Base-by-base conservation (phyloP, 2,888 invertebrate genomes). In the Imbricaverruca yamaguchii region DNA sequence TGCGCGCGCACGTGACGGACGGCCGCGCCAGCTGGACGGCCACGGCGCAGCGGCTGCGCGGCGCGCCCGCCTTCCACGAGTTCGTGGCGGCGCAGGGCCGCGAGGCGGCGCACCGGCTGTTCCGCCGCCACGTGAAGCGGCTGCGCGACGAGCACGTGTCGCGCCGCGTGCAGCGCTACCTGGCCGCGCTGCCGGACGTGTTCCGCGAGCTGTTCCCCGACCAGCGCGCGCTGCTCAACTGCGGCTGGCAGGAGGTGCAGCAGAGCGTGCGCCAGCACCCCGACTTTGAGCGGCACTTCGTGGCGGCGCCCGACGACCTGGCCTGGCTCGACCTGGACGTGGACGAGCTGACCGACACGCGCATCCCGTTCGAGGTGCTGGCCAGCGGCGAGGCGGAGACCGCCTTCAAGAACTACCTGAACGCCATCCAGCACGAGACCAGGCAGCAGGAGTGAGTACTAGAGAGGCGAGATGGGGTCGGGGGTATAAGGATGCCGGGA, bases 251-350 rank as follows among this genome's bases (percentile, higher is more conserved):
- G 81, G 91, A 92, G 85, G 93, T 96, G 82, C 92, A 94, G 84
- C 92, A 93, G 83, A 93, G 94, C 87, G 90, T 98, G 84, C 92
- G 94, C 84, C 91, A 92, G 81, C 97, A 98, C 88, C 93, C 95
- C n/a, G 94, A 97, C 87, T 98, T 96, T 89, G 92, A 93, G 82
- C 92, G 93, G 86, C 95, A 95, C 90, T 98, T 97, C 89, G 94
- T 95, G 85, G 79, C 56, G 86, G 92, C 92, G 85, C 92, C 92
- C 81, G 92, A 93, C 85, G 92, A 92, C 85, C 92, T 90, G 85
- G 91, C 92, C 80, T 95, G 93, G 94, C 87, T 91, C 84, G 91
- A 91, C 87, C 89, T 91, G 84, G 89, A 91, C 80, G 91, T 92
- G 79, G 57, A 79, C 23, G 57, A 79, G 57, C 57, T 89, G 83